A percentile compares a stretch with the other conserved stretches of the same genome.
Conservation (phyloP, 92 coral and sea anemone species). For the Phymanthus crucifer region DNA sequence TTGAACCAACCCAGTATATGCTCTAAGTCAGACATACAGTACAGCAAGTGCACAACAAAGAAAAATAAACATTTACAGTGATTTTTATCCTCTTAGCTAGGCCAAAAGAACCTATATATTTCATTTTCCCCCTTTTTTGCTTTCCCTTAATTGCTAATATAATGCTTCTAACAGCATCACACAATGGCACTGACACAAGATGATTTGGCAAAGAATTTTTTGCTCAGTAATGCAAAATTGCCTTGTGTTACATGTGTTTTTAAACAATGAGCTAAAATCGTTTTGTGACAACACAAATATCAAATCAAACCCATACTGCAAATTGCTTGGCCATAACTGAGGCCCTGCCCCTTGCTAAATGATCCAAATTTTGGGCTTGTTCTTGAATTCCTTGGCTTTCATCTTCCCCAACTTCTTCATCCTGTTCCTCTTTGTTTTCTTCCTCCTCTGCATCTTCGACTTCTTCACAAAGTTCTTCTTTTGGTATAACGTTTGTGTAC, state of each 20-base stretch:
- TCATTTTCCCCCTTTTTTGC: not conserved
- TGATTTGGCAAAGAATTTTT: no score
- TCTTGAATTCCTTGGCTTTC: no score
- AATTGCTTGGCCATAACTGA: slow-evolving; percentile 12
- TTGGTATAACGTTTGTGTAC: slow-evolving; percentile 23
- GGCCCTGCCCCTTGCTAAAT: slow-evolving; percentile 3
- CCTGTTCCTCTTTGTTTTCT: slow-evolving; percentile 27
- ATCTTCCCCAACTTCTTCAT: slow-evolving; percentile 5
- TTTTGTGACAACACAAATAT: no score
- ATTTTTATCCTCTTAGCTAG: no score
- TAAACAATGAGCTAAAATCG: not conserved
- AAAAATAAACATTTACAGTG: no score
- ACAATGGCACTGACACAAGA: not conserved
- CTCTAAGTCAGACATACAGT: not conserved
- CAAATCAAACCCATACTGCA: slow-evolving; percentile 39
- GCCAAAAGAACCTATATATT: not conserved
- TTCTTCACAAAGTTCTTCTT: slow-evolving; percentile 38
- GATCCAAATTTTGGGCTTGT: slow-evolving; percentile 1
- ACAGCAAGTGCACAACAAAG: no score
- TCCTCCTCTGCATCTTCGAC: slow-evolving; percentile 13
- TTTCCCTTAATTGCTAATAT: not conserved
- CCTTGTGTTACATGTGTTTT: not conserved
- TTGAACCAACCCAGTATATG: not conserved
- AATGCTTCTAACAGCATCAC: not conserved
- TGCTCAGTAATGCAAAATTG: no score